Percentiles rank a stretch among this genome's conserved stretches.
Conservation (phyloP, 1,140 invertebrate genomes). For the Drosophila ironensis region DNA sequence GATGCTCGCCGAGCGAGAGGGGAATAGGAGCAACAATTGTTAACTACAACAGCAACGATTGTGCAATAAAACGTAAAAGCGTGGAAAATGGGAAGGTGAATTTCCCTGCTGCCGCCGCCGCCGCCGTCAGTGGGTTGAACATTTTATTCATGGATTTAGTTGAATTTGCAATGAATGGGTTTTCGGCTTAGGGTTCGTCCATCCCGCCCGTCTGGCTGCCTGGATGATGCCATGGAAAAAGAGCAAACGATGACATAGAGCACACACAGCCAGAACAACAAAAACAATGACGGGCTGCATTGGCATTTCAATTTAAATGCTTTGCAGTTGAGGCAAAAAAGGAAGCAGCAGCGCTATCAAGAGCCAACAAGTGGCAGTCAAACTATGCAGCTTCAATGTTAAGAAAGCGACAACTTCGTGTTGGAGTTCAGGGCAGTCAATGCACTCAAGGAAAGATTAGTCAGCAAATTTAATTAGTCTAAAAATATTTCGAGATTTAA, state of each 20-base stretch:
- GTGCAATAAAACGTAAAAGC: constrained; percentile 68
- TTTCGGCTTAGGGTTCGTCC: constrained; percentile 58
- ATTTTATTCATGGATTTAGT: constrained; percentile 80
- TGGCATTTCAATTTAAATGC: constrained; percentile 73
- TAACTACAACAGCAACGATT: constrained; percentile 54
- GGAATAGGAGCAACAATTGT: constrained; percentile 43
- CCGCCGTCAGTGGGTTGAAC: constrained; percentile 36
- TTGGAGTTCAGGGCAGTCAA: background rate
- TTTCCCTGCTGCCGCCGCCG: background rate
- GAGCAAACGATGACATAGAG: constrained; percentile 71
- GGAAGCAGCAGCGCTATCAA: constrained; percentile 20
- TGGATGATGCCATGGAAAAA: too few relatives aligned
- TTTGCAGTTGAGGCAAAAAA: too few relatives aligned
- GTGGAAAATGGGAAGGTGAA: background rate
- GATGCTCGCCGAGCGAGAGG: constrained; percentile 4
- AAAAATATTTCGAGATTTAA: too few relatives aligned
- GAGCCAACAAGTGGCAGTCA: constrained; percentile 67
- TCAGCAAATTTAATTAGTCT: background rate
- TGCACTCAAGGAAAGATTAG: too few relatives aligned
- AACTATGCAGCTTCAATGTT: constrained; percentile 47
- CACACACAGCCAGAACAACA: constrained; percentile 13
- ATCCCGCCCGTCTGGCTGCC: constrained; percentile 38
- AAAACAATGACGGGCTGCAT: constrained; percentile 12
- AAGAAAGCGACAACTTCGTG: background rate
- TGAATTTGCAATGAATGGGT: constrained; percentile 77